Evolutionary conservation across 53 echinoderm and acorn worm genomes (phyloP), one percentile per base, ranked within the genome.

Genomic region (Luidia sarsii): DNA sequence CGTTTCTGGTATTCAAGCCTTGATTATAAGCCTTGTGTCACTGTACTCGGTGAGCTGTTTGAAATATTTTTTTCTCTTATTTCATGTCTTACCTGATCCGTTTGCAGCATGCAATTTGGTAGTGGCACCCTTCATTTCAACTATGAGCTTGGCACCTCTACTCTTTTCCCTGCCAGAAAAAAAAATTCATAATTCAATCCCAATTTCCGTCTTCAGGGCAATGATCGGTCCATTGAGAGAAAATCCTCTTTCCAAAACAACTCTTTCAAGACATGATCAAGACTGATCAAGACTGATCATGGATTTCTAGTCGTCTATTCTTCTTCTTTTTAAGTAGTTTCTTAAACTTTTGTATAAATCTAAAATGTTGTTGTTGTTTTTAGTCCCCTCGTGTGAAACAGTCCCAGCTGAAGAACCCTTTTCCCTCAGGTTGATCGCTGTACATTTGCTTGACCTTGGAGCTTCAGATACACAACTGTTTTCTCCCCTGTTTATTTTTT

Each of bases 121-220:
- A 7, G 81, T 82, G 24, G 96, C 70, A 62, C 96, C 96, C 1
- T 51, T 65, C 96, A 95, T 95, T 49, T 79, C 69, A 64, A 95
- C 66, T 20, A 90, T 67, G 60, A 77, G 66, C 84, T 95, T 95
- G 38, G 96, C 90, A 39, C 92, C 96, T 51, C 96, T 75, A 29
- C 93, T 92, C 65, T 95, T 95, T 71, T 95, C 96, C 69, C 96
- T 95, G 86, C 45, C n/a, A 75, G 30, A 19, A 51, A 70, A 7
- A 50, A 41, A 33, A 56, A 81, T 45, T n/a, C 50, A 9, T 51
- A 65, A 52, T 39, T 34, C 6, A 1, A 48, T 15, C 43, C 55
- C 14, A 30, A n/a, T 8, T 14, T 25, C 21, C 32, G 22, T 53
- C 29, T 3, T 28, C 14, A 23, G 52, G 6, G 7, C 2, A 27